Percentiles rank a stretch among this genome's conserved stretches.
These are phyloP conservation scores for Clavelina lepadiformis DNA, from an alignment of 23 tunicate species.

Conservation along the genomic window DNA sequence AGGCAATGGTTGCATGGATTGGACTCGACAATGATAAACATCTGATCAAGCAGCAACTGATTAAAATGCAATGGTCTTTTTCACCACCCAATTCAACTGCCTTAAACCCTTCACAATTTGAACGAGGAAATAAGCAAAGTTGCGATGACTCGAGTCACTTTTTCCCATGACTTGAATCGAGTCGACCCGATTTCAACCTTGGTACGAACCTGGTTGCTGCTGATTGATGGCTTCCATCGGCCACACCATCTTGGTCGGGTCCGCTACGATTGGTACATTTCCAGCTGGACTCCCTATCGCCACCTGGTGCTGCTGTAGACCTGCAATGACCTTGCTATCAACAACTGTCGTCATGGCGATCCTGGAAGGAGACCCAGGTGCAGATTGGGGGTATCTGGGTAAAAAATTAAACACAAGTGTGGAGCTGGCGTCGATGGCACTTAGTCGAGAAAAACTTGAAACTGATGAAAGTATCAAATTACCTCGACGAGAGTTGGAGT, in stretches of 20 bases:
- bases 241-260: conserved; percentile 27
- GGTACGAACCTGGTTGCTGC: background rate
- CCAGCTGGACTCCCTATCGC: conserved; percentile 2
- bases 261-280: background rate
- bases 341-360: conserved; percentile 3
- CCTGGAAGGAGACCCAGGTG: conserved; percentile 69
- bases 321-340: conserved; percentile 1
- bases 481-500: conserved; percentile 11
- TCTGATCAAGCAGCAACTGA: too few relatives aligned
- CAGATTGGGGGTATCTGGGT: conserved; percentile 73
- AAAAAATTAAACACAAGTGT: background rate
- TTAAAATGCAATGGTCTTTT: too few relatives aligned
- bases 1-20: too few relatives aligned
- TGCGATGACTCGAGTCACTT: too few relatives aligned
- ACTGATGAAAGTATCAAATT: background rate
- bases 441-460: too few relatives aligned
- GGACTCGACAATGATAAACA: too few relatives aligned
- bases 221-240: conserved; percentile 6
- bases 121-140: too few relatives aligned
- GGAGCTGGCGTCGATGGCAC: background rate
- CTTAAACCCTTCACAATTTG: too few relatives aligned
- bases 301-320: conserved; percentile 1
- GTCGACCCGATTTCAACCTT: too few relatives aligned
- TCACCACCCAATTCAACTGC: too few relatives aligned
- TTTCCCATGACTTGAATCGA: too few relatives aligned